A percentile compares a stretch with the other conserved stretches of the same genome.
phyloP scores from a whole-genome alignment of 1,140 invertebrate genomes.

The Drosophila ercepeae region DNA sequence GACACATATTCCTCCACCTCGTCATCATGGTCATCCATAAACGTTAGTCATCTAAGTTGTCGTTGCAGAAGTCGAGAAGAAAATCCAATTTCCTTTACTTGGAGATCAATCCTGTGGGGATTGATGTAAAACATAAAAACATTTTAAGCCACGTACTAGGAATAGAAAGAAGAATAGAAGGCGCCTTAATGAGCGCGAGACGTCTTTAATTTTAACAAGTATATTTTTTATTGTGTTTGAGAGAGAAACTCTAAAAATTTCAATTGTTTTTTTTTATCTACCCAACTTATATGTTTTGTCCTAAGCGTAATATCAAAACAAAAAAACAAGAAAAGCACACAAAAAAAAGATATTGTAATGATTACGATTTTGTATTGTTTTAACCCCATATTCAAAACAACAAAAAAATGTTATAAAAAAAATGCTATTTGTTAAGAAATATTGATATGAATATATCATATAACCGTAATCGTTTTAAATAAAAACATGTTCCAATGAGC shows the following conservation, averaged over 20 bases:
- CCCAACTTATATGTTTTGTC: constrained; percentile 47
- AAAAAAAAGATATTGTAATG: constrained; percentile 21
- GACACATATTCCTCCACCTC: not conserved
- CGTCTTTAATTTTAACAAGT: constrained; percentile 38
- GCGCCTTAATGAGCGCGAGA: constrained; percentile 16
- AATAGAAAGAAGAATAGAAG: constrained; percentile 7
- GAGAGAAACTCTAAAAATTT: constrained; percentile 46
- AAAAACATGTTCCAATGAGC: constrained; percentile 52
- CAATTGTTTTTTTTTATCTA: constrained; percentile 55
- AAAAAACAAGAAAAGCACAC: constrained; percentile 12
- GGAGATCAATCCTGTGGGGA: constrained; percentile 12
- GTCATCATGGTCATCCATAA: constrained; percentile 38
- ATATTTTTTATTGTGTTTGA: constrained; percentile 63
- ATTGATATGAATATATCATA: constrained; percentile 49
- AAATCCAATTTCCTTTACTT: constrained; percentile 39
- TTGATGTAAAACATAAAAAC: constrained; percentile 36
- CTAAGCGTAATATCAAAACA: constrained; percentile 54
- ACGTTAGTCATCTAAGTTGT: constrained; percentile 56
- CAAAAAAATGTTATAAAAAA: constrained; percentile 59
- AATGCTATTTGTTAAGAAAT: constrained; percentile 48
- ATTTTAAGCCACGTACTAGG: constrained; percentile 29
- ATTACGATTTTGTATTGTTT: constrained; percentile 39
- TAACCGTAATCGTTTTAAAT: constrained; percentile 61
- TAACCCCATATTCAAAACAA: constrained; percentile 42
- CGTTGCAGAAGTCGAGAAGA: constrained; percentile 54